Conservation (phyloP, 2,113 vertebrate species). For the Pedetes capensis region DNA sequence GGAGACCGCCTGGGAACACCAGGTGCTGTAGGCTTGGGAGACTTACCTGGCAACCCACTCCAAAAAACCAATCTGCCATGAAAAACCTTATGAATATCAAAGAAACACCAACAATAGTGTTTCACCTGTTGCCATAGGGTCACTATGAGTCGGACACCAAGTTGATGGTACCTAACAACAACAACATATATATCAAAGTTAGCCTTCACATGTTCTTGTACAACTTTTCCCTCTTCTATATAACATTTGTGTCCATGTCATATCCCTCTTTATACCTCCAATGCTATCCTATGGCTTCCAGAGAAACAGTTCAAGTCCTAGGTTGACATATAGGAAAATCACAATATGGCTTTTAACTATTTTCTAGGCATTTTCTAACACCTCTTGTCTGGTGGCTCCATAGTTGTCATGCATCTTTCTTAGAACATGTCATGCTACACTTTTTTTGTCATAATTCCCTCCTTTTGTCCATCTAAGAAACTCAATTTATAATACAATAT, state of each 20-base stretch:
- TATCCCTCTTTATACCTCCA: not conserved
- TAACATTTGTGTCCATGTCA: not conserved
- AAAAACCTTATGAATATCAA: no score
- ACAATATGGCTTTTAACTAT: no score
- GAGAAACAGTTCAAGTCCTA: not conserved
- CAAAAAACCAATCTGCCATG: no score
- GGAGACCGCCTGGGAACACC: no score
- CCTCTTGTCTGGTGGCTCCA: not conserved
- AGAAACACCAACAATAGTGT: no score
- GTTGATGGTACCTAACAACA: no score
- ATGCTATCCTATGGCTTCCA: not conserved
- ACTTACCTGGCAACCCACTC: no score
- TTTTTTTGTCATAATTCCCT: not conserved
- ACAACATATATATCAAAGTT: not conserved
- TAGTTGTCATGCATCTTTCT: not conserved
- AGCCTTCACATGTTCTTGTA: not conserved
- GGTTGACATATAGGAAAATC: not conserved
- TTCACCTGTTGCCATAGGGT: no score
- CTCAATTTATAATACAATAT: conserved; percentile 6
- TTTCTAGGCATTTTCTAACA: not conserved
- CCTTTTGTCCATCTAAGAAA: not conserved
- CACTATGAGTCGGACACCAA: no score
- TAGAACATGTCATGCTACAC: not conserved
- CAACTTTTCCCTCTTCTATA: not conserved
- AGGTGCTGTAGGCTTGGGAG: no score